Percentiles rank a stretch among this genome's conserved stretches.
Evolutionary conservation across 2,888 invertebrate genomes (phyloP).

Genomic region (Bombyx huttoni): DNA sequence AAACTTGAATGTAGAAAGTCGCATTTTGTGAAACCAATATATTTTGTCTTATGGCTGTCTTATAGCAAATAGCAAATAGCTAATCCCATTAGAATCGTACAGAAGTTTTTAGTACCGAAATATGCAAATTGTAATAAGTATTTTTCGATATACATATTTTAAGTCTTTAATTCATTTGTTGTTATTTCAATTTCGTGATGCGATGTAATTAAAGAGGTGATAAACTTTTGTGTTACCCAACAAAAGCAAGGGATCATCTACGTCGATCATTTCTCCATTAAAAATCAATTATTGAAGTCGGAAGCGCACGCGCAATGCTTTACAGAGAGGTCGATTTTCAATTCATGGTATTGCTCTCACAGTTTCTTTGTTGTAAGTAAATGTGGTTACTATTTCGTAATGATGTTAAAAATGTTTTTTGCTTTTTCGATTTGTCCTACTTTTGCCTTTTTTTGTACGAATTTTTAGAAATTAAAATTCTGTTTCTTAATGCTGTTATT

Average conservation of each 20-base stretch:
- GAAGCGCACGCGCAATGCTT: slow-evolving; percentile 2
- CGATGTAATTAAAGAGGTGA: neutral
- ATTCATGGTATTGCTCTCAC: slow-evolving; percentile 2
- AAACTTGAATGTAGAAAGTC: neutral
- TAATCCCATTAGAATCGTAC: too few species aligned
- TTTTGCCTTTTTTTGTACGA: too few species aligned
- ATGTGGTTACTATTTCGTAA: neutral
- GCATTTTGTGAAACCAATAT: neutral
- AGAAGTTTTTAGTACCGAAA: too few species aligned
- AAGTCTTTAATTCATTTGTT: neutral
- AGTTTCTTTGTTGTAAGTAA: slow-evolving; percentile 1
- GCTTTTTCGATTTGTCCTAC: too few species aligned
- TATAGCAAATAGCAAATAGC: too few species aligned
- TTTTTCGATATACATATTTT: neutral
- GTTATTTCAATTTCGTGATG: neutral
- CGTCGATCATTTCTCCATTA: slow-evolving; percentile 1
- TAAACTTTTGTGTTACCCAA: neutral
- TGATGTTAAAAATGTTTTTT: neutral
- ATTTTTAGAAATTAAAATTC: too few species aligned
- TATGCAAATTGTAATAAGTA: too few species aligned
- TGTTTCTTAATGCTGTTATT: too few species aligned
- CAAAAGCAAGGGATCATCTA: neutral
- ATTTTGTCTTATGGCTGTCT: too few species aligned
- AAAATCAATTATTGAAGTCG: slow-evolving; percentile 2
- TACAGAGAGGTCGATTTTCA: slow-evolving; percentile 3